Conservation (phyloP, 2,113 vertebrate species). For the Calyptomena viridis region DNA sequence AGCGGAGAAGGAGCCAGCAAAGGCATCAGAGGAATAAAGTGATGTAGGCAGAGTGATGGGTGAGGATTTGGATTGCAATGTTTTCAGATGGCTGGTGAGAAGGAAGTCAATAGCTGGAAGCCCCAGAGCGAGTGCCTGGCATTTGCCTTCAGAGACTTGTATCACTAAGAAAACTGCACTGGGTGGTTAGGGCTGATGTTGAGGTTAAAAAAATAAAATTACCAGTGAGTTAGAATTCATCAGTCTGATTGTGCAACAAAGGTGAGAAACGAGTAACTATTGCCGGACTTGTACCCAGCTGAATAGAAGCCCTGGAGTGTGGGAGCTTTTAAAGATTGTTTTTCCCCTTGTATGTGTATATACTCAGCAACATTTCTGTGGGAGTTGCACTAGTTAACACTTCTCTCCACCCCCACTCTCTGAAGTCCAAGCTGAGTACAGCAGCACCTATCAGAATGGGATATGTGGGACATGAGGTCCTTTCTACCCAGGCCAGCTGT, state of each 20-base stretch:
- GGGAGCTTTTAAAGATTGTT: neutral
- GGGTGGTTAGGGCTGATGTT: neutral
- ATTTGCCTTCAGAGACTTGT: neutral
- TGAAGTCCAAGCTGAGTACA: neutral
- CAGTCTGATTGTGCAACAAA: neutral
- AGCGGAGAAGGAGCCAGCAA: neutral
- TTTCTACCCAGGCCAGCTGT: neutral
- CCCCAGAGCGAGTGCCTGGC: neutral
- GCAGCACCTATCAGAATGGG: neutral
- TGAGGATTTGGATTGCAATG: neutral
- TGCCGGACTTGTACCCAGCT: neutral
- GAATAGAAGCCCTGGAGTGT: neutral
- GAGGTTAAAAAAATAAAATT: neutral
- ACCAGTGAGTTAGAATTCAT: neutral
- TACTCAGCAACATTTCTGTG: conserved; percentile 10
- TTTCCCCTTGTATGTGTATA: neutral
- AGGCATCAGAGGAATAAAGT: neutral
- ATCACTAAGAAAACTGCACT: neutral
- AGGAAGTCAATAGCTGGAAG: neutral
- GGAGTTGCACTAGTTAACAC: neutral
- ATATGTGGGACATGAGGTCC: neutral
- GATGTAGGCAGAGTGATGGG: rapidly evolving
- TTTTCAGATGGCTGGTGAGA: neutral
- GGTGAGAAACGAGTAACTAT: neutral
- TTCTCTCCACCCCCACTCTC: neutral